Base-by-base conservation (phyloP, 2,797 vertebrate genomes). In the Gallinago solitaria region DNA sequence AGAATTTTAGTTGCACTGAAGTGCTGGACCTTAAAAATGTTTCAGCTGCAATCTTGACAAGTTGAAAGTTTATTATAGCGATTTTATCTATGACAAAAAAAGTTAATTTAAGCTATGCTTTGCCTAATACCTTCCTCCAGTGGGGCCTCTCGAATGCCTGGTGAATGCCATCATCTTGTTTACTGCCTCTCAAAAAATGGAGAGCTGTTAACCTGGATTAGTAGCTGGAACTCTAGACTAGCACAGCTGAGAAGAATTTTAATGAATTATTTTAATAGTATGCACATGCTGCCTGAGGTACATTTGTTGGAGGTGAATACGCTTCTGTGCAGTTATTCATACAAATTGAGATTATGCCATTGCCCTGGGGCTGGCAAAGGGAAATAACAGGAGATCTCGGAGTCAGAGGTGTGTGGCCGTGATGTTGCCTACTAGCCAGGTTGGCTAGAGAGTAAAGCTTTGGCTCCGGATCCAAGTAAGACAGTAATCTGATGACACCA, bases 131-230 rank as follows among this genome's bases (percentile, higher is more conserved):
- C 71, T 87, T 95, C 45, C 50, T 83, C 41, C 35, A n/a, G 2
- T 24, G 33, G 65, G 61, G 41, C 48, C 28, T 89, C 45, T 87
- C 48, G 86, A 91, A 47, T 87, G n/a, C 13, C 25, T 63, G 35
- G 9, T 85, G 73, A 89, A 71, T 61, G 24, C 8, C 30, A 39
- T 59, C 35, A 45, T 90, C 54, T 87, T 91, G 64, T 83, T 92
- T 96, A 70, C 51, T 83, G 16, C 48, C 11, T 56, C 43, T 80
- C 9, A 59, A 53, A 87, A 74, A 41, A 48, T 35, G 12, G 61
- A 94, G 79, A 82, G 88, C 78, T 73, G 47, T 85, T 95, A 92
- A 92, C 67, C 56, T 82, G 89, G 82, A 94, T 95, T 96, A 97
- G 60, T 51, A 89, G 56, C 64, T 86, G 73, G 86, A 96, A 91